phyloP scores from a whole-genome alignment of 2,888 invertebrate species.

The Agrenia bidenticulata region DNA sequence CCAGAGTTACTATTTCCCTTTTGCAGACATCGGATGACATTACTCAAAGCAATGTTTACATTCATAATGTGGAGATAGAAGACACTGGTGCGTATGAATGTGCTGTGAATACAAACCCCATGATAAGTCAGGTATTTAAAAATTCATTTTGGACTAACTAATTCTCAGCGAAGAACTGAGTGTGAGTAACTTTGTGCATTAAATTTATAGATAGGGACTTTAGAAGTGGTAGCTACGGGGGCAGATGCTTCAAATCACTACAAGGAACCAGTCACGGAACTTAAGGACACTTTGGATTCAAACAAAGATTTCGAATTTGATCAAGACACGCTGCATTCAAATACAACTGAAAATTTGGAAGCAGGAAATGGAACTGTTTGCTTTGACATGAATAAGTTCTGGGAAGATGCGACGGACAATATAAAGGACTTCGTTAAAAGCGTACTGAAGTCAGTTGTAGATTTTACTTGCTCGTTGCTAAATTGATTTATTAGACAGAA shows the following conservation, averaged over 20 bases:
- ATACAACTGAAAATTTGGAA: background rate
- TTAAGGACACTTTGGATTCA: background rate
- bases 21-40: slow-evolving; percentile 46
- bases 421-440: slow-evolving; percentile 4
- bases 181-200: background rate
- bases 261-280: background rate
- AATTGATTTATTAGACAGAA: background rate
- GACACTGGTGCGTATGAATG: slow-evolving; percentile 44
- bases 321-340: background rate
- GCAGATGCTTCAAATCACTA: background rate
- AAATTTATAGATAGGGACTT: slow-evolving; percentile 26
- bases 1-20: slow-evolving; percentile 38
- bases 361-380: background rate
- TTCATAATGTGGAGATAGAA: slow-evolving; percentile 37
- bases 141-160: no score
- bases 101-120: slow-evolving; percentile 41
- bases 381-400: background rate
- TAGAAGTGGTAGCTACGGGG: slow-evolving; percentile 19
- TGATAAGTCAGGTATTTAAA: slow-evolving; percentile 47
- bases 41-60: slow-evolving; percentile 46
- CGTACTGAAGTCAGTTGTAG: background rate
- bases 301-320: no score
- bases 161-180: background rate
- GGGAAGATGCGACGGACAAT: slow-evolving; percentile 15
- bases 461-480: slow-evolving; percentile 13